Conservation (phyloP, 1,140 invertebrate species). For the Heterodera schachtii region DNA sequence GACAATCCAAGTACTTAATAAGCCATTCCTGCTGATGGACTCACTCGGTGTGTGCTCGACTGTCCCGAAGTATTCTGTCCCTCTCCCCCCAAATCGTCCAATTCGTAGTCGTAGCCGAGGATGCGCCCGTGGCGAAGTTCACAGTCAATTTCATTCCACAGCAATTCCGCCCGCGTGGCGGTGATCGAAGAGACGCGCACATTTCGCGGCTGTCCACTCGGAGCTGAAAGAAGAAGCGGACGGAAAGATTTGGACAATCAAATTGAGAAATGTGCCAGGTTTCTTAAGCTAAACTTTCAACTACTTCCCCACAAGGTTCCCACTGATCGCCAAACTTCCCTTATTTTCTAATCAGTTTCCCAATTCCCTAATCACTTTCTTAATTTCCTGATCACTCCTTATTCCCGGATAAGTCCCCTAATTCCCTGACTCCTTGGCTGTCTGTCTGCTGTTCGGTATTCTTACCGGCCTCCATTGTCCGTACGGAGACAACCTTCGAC, state of each 20-base stretch:
- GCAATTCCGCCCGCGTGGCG: constrained; percentile 59
- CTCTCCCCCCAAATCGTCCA: constrained; percentile 52
- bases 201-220: constrained; percentile 59
- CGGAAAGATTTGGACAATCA: not conserved
- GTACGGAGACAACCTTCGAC: constrained; percentile 57
- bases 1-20: not conserved
- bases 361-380: too few species aligned
- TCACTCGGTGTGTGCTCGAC: constrained; percentile 27
- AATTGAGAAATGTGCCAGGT: not conserved
- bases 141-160: constrained; percentile 65
- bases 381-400: too few species aligned
- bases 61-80: constrained; percentile 52
- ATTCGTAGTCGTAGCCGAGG: constrained; percentile 62
- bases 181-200: constrained; percentile 57
- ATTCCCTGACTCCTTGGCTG: too few species aligned
- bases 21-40: not conserved
- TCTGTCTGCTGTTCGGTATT: not conserved
- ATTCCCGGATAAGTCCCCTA: too few species aligned
- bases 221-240: constrained; percentile 35
- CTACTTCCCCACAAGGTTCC: too few species aligned
- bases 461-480: constrained; percentile 58
- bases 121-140: constrained; percentile 65
- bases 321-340: too few species aligned
- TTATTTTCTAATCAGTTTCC: too few species aligned
- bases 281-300: too few species aligned